Percentiles rank a stretch among this genome's conserved stretches.
phyloP scores from a whole-genome alignment of 1,140 invertebrate species.

The Leguminivora glycinivorella region DNA sequence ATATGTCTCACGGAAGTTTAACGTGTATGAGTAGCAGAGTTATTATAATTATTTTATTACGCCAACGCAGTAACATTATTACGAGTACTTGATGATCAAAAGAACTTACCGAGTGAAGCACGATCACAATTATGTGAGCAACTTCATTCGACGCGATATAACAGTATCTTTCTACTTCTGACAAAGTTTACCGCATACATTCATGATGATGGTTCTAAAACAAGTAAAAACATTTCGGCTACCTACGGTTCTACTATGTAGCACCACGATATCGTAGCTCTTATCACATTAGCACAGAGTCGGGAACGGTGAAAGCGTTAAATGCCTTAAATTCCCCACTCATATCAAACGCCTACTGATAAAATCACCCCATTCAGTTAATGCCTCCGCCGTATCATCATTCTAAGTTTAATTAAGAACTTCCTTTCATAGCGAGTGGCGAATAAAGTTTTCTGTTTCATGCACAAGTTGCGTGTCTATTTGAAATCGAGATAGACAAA shows the following conservation, averaged over 20 bases:
- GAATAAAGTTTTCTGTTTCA: conserved; percentile 10
- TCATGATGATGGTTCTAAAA: not conserved
- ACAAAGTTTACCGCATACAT: not conserved
- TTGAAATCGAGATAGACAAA: not conserved
- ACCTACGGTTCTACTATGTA: not conserved
- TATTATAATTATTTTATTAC: no score
- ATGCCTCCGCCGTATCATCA: conserved; percentile 6
- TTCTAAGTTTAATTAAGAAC: conserved; percentile 22
- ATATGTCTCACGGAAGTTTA: no score
- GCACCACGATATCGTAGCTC: not conserved
- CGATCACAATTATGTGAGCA: no score
- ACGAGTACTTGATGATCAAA: no score
- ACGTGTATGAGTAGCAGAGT: no score
- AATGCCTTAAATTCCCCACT: conserved; percentile 7
- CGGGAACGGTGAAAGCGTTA: not conserved
- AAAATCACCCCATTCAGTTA: conserved; percentile 16
- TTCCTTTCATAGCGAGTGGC: conserved; percentile 6
- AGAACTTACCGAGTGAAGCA: no score
- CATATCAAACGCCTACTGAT: conserved; percentile 19
- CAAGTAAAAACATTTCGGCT: not conserved
- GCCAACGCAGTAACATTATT: no score
- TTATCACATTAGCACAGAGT: not conserved
- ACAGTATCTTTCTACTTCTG: no score
- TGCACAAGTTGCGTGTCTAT: not conserved
- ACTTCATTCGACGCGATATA: no score